Conservation (phyloP, 2,113 vertebrate species). For the Larimichthys polyactis region DNA sequence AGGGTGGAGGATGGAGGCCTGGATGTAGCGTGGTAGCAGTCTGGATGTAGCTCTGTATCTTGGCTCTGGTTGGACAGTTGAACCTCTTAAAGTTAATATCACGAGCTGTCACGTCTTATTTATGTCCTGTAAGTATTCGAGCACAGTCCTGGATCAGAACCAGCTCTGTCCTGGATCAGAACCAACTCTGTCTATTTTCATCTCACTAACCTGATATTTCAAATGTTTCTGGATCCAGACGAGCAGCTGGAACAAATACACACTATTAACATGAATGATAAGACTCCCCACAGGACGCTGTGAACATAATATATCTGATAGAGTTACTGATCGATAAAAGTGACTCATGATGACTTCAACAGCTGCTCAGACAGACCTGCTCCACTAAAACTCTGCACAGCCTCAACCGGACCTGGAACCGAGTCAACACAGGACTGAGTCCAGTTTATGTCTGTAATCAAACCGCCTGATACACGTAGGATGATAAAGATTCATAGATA, state of each 20-base stretch:
- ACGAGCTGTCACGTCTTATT: slow-evolving; percentile 23
- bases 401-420: neutral
- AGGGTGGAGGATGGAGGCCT: neutral
- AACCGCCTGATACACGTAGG: neutral
- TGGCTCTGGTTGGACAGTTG: neutral
- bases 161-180: slow-evolving; percentile 12
- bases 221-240: slow-evolving; percentile 17
- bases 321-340: slow-evolving; percentile 44
- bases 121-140: slow-evolving; percentile 26
- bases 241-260: slow-evolving; percentile 35
- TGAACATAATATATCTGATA: slow-evolving; percentile 51
- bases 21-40: neutral
- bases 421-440: neutral
- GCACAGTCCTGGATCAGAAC: slow-evolving; percentile 12
- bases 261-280: slow-evolving; percentile 31
- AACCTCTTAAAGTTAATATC: slow-evolving; percentile 31
- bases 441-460: neutral
- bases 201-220: slow-evolving; percentile 21
- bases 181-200: slow-evolving; percentile 10
- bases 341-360: neutral
- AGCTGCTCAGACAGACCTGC: neutral
- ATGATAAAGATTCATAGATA: neutral
- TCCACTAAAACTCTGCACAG: neutral
- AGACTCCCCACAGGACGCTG: neutral
- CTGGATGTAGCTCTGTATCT: neutral